Evolutionary conservation across 2,113 vertebrate species (phyloP).

Genomic region (Hucho hucho): DNA sequence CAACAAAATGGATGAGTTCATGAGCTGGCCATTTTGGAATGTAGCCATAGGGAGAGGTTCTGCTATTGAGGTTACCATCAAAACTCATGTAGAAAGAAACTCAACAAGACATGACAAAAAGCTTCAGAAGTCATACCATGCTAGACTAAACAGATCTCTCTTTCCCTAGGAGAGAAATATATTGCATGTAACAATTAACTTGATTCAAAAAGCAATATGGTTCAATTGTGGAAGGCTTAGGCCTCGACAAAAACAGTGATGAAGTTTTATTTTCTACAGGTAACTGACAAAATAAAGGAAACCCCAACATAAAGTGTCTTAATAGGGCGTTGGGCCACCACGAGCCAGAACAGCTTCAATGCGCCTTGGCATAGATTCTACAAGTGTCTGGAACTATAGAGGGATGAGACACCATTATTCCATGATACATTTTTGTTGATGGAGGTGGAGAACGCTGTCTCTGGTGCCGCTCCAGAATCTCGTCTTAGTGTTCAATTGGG

Average conservation of each 20-base stretch:
- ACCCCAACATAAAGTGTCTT: too few species aligned
- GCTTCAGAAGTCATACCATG: conserved; percentile 33
- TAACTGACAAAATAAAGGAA: neutral
- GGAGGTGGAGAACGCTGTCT: too few species aligned
- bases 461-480: too few species aligned
- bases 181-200: conserved; percentile 48
- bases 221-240: conserved; percentile 32
- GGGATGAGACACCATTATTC: too few species aligned
- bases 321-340: too few species aligned
- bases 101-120: conserved; percentile 44
- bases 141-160: conserved; percentile 42
- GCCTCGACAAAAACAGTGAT: conserved; percentile 28
- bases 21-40: conserved; percentile 32
- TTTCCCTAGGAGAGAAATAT: conserved; percentile 29
- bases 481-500: too few species aligned
- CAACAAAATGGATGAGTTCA: conserved; percentile 61
- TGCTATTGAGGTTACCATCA: conserved; percentile 52
- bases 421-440: too few species aligned
- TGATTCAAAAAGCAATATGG: conserved; percentile 49
- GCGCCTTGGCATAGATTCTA: too few species aligned
- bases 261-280: conserved; percentile 41
- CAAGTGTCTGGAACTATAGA: too few species aligned
- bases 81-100: conserved; percentile 4
- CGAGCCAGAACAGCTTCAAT: too few species aligned
- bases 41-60: conserved; percentile 39